Base-by-base conservation (phyloP, 2,113 vertebrate genomes). In the Cariama cristata region DNA sequence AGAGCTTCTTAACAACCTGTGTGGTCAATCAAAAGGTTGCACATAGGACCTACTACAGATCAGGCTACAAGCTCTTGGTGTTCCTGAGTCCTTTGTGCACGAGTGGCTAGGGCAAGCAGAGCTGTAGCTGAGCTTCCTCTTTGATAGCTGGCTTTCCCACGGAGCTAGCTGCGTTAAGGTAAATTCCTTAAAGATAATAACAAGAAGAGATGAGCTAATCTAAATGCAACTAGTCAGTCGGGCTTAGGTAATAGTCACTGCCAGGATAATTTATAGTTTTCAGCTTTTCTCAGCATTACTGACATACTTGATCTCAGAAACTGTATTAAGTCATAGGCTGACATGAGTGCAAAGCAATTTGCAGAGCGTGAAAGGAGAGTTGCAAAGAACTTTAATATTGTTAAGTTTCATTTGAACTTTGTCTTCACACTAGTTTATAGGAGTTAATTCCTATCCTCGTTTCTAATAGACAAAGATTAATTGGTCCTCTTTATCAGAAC, bases 391-490 rank as follows among this genome's bases (percentile, higher is more conserved):
- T 98, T 97, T 72, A 97, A 95, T 97, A 97, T 95, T 93, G n/a
- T 84, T 55, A 97, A 97, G 93, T 96, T 98, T 97, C 96, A 79
- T 90, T 96, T 97, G 93, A 98, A 98, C 94, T 98, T 97, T 97
- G 85, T 93, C 92, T 97, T 98, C 93, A 88, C 60, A 35, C 30
- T 93, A 76, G 63, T 98, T 98, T 97, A 88, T 26, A 94, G 81
- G 94, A 98, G 73, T 97, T 98, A 98, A 98, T 98, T 97, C 80
- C 67, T 92, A 87, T 77, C 44, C 79, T 97, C 44, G 47, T 97
- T 97, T 97, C 88, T 91, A 95, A 94, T 63, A 97, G 98, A 98
- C 98, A 97, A 96, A 97, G 98, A 98, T 98, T 98, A 98, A 98
- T 98, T 98, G 97, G 79, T 86, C 52, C 50, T 96, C 79, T 97